A percentile compares a stretch with the other conserved stretches of the same genome.
phyloP scores from a whole-genome alignment of 1,140 invertebrate species.

The Solenopsis fugax region DNA sequence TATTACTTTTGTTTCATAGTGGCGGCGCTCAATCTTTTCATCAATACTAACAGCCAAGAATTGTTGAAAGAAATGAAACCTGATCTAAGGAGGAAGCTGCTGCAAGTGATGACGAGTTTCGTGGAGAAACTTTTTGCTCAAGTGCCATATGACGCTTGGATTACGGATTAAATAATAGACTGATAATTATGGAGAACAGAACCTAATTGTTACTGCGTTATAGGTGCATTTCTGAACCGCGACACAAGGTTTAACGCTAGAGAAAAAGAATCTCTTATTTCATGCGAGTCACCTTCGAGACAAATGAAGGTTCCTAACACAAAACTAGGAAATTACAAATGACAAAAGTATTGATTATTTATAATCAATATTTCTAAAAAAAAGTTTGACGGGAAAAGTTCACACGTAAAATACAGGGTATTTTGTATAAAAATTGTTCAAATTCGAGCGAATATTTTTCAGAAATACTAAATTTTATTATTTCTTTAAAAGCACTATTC shows the following conservation, averaged over 20 bases:
- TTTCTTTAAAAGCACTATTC: neutral
- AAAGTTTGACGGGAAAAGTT: neutral
- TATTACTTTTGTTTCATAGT: constrained; percentile 86
- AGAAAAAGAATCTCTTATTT: neutral
- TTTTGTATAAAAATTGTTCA: neutral
- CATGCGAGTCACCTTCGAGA: neutral
- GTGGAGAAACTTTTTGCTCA: constrained; percentile 91
- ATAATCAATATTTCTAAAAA: neutral
- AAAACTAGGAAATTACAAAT: neutral
- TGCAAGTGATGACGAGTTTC: constrained; percentile 91
- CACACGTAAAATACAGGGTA: constrained; percentile 30
- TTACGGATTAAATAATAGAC: constrained; percentile 83
- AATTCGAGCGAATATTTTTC: neutral
- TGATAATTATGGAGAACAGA: neutral
- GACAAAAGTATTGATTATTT: neutral
- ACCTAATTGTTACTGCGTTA: neutral
- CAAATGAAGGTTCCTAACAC: neutral
- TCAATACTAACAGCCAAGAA: constrained; percentile 94
- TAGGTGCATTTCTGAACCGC: neutral
- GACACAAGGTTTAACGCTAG: neutral
- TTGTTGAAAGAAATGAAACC: constrained; percentile 95
- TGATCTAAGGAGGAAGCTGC: constrained; percentile 91
- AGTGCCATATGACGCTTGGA: constrained; percentile 93
- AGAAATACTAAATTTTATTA: neutral
- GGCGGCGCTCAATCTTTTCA: constrained; percentile 94